phyloP scores from a whole-genome alignment of 92 coral and sea anemone species.

The Heteractis magnifica region DNA sequence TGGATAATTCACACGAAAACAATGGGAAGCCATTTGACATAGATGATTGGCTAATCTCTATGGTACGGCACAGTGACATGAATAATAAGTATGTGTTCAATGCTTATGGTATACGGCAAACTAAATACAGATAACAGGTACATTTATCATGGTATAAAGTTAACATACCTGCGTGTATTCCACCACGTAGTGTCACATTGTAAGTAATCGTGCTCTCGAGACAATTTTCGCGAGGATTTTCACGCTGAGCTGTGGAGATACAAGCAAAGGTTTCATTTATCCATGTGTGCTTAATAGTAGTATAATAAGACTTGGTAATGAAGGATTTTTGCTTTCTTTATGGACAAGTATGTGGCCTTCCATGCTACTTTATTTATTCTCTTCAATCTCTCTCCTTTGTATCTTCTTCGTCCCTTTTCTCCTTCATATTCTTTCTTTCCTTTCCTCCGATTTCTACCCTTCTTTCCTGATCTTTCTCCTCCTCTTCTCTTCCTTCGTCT shows the following conservation, averaged over 20 bases:
- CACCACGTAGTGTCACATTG: slow-evolving; percentile 87
- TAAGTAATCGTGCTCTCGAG: slow-evolving; percentile 79
- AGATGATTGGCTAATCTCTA: too few species aligned
- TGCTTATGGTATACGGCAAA: not conserved
- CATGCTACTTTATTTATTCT: too few species aligned
- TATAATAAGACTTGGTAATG: too few species aligned
- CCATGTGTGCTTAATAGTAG: not conserved
- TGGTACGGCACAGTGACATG: too few species aligned
- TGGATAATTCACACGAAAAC: too few species aligned
- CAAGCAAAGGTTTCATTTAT: not conserved
- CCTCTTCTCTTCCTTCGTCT: not conserved
- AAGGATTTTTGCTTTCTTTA: too few species aligned
- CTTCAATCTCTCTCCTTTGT: too few species aligned
- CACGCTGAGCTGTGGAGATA: slow-evolving; percentile 38
- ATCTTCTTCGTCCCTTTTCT: too few species aligned
- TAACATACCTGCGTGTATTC: slow-evolving; percentile 32
- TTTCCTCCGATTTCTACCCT: too few species aligned
- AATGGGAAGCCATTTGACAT: too few species aligned
- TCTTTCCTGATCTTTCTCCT: not conserved
- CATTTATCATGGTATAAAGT: not conserved
- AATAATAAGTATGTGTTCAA: not conserved
- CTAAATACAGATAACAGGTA: not conserved
- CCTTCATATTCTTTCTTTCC: too few species aligned
- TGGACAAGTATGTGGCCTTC: too few species aligned
- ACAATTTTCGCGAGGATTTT: slow-evolving; percentile 59